phyloP scores from a whole-genome alignment of 2,888 invertebrate species.

The Sarcophaga caerulescens region DNA sequence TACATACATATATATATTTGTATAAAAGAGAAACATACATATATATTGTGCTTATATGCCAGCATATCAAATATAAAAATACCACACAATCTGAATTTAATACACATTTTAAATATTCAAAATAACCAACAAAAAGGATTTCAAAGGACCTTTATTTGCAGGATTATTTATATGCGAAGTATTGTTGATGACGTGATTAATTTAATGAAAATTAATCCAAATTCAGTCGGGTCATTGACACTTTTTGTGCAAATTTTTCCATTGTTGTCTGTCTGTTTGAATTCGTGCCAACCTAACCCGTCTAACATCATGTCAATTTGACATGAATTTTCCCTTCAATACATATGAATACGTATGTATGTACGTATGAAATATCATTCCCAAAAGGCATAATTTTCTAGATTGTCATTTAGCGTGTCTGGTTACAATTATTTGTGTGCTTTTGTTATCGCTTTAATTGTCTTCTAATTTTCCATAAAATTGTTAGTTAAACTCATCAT shows the following conservation, averaged over 20 bases:
- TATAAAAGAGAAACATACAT: too few species aligned
- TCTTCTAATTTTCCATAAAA: conserved; percentile 42
- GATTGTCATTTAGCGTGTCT: conserved; percentile 54
- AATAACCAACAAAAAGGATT: too few species aligned
- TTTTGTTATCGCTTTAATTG: not conserved
- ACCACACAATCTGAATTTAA: too few species aligned
- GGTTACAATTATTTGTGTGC: conserved; percentile 35
- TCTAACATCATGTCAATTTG: too few species aligned
- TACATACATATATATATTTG: not conserved
- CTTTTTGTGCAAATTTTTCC: not conserved
- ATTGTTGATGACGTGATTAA: not conserved
- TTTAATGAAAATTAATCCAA: not conserved
- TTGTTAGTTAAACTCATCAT: conserved; percentile 43
- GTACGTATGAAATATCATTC: conserved; percentile 8
- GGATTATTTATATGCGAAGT: not conserved
- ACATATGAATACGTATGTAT: too few species aligned
- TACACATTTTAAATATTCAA: too few species aligned
- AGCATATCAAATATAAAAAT: not conserved
- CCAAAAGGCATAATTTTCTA: not conserved
- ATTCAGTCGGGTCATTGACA: not conserved
- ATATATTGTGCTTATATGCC: not conserved
- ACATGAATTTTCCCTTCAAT: too few species aligned
- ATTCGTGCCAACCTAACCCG: not conserved
- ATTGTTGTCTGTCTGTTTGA: not conserved
- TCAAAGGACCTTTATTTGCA: not conserved